A percentile compares a stretch with the other conserved stretches of the same genome.
These are phyloP conservation scores for Diceros bicornis DNA, from an alignment of 2,797 vertebrate species.

Conservation along the genomic window DNA sequence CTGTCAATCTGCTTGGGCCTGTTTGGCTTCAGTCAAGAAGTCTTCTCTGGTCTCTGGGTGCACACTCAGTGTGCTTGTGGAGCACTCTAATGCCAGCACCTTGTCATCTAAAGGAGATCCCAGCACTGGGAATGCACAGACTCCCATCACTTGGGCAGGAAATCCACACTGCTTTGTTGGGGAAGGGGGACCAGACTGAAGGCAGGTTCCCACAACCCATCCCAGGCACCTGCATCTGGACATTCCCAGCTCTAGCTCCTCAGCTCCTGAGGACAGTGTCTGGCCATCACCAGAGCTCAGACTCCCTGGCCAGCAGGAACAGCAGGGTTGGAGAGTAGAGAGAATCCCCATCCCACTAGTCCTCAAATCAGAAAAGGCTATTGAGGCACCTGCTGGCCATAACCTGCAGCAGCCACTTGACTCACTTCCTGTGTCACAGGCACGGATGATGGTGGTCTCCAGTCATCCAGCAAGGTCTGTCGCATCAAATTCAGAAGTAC, in stretches of 20 bases:
- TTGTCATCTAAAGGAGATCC: not conserved
- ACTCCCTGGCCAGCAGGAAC: not conserved
- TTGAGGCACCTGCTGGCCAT: accelerated
- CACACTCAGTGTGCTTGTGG: not conserved
- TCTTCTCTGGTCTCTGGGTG: not conserved
- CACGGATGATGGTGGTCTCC: not conserved
- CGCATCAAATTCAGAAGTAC: not conserved
- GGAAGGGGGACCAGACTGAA: not conserved
- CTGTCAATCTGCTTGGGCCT: not conserved
- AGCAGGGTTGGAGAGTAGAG: not conserved
- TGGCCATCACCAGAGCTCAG: accelerated
- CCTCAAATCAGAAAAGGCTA: not conserved
- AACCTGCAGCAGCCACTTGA: no score
- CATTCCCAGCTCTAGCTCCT: not conserved
- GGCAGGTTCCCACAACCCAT: not conserved
- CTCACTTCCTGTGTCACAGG: no score
- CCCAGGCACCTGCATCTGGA: not conserved
- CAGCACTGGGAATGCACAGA: not conserved
- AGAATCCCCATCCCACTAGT: not conserved
- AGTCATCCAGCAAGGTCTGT: not conserved
- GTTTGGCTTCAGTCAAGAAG: not conserved
- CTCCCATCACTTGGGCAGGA: not conserved
- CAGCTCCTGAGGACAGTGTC: not conserved
- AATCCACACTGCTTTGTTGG: not conserved
- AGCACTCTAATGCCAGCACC: not conserved